A percentile compares a stretch with the other conserved stretches of the same genome.
These are phyloP conservation scores for Gavialis gangeticus DNA, from an alignment of 2,113 vertebrate species.

Conservation along the genomic window DNA sequence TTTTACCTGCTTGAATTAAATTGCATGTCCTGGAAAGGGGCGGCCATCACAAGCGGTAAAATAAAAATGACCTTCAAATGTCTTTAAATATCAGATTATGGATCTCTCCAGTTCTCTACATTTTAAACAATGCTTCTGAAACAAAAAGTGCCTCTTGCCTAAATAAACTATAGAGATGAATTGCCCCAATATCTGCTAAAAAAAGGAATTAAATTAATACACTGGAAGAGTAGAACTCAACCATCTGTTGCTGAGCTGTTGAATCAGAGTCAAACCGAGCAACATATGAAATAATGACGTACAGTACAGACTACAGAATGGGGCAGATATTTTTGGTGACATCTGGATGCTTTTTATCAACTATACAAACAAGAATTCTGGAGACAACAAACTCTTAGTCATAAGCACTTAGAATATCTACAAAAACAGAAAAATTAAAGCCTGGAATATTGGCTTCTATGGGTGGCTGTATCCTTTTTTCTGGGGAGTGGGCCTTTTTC, in stretches of 20 bases:
- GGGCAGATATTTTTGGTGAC: slow-evolving; percentile 65
- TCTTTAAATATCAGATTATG: not conserved
- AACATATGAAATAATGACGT: slow-evolving; percentile 47
- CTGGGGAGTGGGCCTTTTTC: not conserved
- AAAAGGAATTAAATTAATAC: slow-evolving; percentile 42
- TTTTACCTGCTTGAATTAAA: slow-evolving; percentile 34
- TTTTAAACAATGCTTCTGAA: slow-evolving; percentile 27
- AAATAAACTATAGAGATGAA: slow-evolving; percentile 50
- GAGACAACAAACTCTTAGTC: slow-evolving; percentile 39
- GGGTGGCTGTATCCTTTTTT: not conserved
- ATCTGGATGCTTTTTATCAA: slow-evolving; percentile 69
- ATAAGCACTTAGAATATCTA: not conserved
- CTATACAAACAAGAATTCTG: slow-evolving; percentile 42
- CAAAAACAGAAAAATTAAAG: not conserved
- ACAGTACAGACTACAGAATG: slow-evolving; percentile 8
- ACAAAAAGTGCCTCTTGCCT: slow-evolving; percentile 29
- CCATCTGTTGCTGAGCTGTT: slow-evolving; percentile 68
- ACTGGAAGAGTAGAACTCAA: slow-evolving; percentile 45
- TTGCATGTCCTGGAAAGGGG: not conserved
- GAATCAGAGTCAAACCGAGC: slow-evolving; percentile 61
- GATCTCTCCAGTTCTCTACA: not conserved
- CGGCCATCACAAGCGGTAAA: slow-evolving; percentile 10
- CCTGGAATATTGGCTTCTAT: not conserved
- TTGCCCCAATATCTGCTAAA: slow-evolving; percentile 37
- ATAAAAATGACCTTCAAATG: not conserved